A percentile compares a stretch with the other conserved stretches of the same genome.
phyloP scores from a whole-genome alignment of 2,797 vertebrate genomes.

The Hybognathus amarus region DNA sequence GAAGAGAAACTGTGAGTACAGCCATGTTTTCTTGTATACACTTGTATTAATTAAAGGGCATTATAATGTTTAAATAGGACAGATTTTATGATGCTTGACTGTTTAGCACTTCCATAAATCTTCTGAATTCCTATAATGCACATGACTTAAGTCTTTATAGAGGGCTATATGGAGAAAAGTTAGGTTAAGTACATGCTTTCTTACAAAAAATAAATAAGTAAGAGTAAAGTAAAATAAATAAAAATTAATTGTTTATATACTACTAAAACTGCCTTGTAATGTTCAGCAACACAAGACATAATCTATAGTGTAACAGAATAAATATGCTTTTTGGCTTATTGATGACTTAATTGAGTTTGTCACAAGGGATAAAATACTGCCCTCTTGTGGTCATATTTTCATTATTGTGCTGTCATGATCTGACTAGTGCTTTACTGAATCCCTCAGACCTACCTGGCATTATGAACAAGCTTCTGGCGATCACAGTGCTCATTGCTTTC shows the following conservation, averaged over 20 bases:
- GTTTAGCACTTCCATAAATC: not conserved
- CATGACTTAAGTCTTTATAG: too few species aligned
- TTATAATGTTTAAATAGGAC: not conserved
- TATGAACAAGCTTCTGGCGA: constrained; percentile 76
- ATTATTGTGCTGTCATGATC: not conserved
- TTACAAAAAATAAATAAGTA: not conserved
- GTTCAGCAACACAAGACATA: not conserved
- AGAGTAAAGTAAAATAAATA: not conserved
- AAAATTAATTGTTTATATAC: not conserved
- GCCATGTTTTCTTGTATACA: constrained; percentile 24
- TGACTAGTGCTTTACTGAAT: constrained; percentile 34
- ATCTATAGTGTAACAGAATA: not conserved
- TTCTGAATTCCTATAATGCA: not conserved
- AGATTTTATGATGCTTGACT: not conserved
- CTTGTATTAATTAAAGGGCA: constrained; percentile 15
- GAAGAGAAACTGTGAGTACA: constrained; percentile 76
- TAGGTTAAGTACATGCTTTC: not conserved
- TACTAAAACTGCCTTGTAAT: not conserved
- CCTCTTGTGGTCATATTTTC: constrained; percentile 65
- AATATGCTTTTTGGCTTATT: not conserved
- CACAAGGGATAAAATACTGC: constrained; percentile 51
- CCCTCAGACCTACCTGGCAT: constrained; percentile 61
- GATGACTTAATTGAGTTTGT: not conserved
- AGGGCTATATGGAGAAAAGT: too few species aligned
- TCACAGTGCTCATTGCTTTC: constrained; percentile 72